A percentile compares a stretch with the other conserved stretches of the same genome.
Evolutionary conservation across 2,888 invertebrate species (phyloP).

Genomic region (Deilephila porcellus): DNA sequence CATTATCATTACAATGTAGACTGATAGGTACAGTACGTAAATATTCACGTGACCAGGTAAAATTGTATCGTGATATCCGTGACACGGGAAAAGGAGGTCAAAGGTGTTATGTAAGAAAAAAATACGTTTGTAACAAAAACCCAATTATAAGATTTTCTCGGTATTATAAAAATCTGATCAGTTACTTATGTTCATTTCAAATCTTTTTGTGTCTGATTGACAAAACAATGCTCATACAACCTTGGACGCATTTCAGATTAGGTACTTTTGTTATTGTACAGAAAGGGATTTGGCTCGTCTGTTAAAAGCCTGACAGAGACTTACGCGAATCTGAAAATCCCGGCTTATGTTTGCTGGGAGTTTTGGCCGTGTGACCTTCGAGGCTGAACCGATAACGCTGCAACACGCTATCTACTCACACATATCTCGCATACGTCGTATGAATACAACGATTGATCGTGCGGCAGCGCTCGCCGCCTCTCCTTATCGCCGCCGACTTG

Average conservation of each 20-base stretch:
- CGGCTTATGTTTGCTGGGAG: slow-evolving; percentile 57
- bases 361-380: slow-evolving; percentile 68
- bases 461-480: slow-evolving; percentile 51
- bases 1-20: slow-evolving; percentile 7
- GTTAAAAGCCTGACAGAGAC: slow-evolving; percentile 52
- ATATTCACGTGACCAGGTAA: slow-evolving; percentile 16
- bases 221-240: neutral
- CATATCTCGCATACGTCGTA: slow-evolving; percentile 61
- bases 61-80: slow-evolving; percentile 21
- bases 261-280: slow-evolving; percentile 37
- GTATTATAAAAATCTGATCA: too few species aligned
- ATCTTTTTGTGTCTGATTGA: neutral
- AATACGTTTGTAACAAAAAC: neutral
- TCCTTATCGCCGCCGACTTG: slow-evolving; percentile 72
- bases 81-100: slow-evolving; percentile 21
- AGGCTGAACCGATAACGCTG: slow-evolving; percentile 67
- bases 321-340: slow-evolving; percentile 61
- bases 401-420: slow-evolving; percentile 62
- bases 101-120: slow-evolving; percentile 7
- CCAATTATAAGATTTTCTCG: too few species aligned
- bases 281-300: slow-evolving; percentile 43
- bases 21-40: slow-evolving; percentile 5
- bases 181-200: too few species aligned
- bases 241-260: slow-evolving; percentile 1
- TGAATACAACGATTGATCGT: slow-evolving; percentile 73